A percentile compares a stretch with the other conserved stretches of the same genome.
phyloP scores from a whole-genome alignment of 2,888 invertebrate species.

The Tinea pellionella region DNA sequence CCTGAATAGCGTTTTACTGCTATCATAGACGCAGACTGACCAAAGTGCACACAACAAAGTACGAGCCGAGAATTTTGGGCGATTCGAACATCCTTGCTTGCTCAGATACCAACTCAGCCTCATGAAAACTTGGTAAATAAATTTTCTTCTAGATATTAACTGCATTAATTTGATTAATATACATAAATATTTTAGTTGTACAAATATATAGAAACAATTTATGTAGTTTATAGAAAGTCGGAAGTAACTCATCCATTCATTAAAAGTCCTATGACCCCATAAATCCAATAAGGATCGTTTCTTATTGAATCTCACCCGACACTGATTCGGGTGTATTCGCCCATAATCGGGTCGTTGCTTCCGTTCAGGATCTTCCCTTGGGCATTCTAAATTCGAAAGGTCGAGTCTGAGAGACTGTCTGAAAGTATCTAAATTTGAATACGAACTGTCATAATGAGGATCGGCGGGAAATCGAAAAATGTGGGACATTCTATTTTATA shows the following conservation, averaged over 20 bases:
- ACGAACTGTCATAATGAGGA: slow-evolving; percentile 6
- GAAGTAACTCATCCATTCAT: slow-evolving; percentile 4
- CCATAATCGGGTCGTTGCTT: slow-evolving; percentile 6
- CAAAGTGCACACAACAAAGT: too few relatives aligned
- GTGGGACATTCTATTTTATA: neutral
- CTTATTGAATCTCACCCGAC: slow-evolving; percentile 16
- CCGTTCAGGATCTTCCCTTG: slow-evolving; percentile 3
- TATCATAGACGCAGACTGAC: too few relatives aligned
- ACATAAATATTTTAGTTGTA: too few relatives aligned
- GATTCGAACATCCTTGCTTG: too few relatives aligned
- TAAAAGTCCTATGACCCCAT: slow-evolving; percentile 8
- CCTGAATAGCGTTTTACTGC: too few relatives aligned
- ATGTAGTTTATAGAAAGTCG: neutral
- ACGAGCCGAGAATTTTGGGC: too few relatives aligned
- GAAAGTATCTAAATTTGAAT: neutral
- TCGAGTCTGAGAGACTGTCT: neutral
- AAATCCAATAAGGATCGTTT: slow-evolving; percentile 15
- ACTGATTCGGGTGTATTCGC: slow-evolving; percentile 7
- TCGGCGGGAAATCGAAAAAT: neutral
- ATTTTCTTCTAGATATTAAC: too few relatives aligned
- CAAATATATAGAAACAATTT: neutral
- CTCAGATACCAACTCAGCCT: too few relatives aligned
- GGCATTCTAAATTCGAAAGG: neutral
- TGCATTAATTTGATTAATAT: too few relatives aligned
- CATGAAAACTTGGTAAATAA: too few relatives aligned